Evolutionary conservation across 2,888 invertebrate species (phyloP), one percentile per base, ranked within the genome.

Genomic region (Cephus nigrinus): DNA sequence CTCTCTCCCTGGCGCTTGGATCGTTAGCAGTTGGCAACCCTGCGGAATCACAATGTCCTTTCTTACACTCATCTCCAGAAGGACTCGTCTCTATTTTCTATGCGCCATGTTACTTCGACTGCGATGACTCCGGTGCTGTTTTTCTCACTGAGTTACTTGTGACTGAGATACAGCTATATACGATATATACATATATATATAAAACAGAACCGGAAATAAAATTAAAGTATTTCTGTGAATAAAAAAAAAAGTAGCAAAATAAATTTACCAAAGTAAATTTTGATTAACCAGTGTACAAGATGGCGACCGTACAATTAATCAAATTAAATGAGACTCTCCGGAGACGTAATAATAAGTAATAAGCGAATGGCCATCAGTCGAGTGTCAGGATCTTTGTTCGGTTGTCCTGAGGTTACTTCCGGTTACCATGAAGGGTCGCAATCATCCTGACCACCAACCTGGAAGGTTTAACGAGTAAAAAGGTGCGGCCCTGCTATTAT

Each of bases 21-120:
- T 91, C 91, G 88, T 91, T 91, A 91, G 91, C 88, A 86, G 86
- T 86, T 84, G 85, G 88, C 84, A 88, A 85, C 85, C 89, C 91
- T 90, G 85, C 81, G 85, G 91, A 91, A 91, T 91, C 89, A 90
- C 90, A 91, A 91, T 91, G 91, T 86, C 86, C 83, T 88, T 90
- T 90, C 90, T 90, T 90, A 89, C 86, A 80, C 81, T 76, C 69
- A 32, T 81, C 84, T 76, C 76, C 80, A 76, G 79, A 81, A 84
- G 78, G 81, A 77, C 79, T 80, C 84, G 82, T 82, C 78, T 83
- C 85, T 86, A 85, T 85, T 88, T 86, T 87, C 86, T 85, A 85
- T 84, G 81, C 83, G 81, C 84, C 79, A 79, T 80, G 79, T 80
- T 83, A 80, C 84, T 87, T 84, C 85, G 86, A 86, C 83, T 55